phyloP scores from a whole-genome alignment of 2,888 invertebrate species.

The Ferdinandea cuprea region DNA sequence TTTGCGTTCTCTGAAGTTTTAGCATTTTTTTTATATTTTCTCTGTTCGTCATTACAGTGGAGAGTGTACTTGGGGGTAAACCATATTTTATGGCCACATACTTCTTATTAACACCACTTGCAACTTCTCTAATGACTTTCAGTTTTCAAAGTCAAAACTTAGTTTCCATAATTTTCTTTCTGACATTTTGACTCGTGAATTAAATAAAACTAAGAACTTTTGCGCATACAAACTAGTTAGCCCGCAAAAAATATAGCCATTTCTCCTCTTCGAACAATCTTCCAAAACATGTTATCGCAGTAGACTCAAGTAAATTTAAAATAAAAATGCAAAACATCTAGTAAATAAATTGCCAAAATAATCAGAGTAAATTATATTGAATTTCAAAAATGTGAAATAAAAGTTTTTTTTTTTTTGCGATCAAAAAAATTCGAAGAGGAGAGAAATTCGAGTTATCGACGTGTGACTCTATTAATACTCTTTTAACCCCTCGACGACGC shows the following conservation, averaged over 20 bases:
- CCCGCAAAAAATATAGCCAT: not conserved
- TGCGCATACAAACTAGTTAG: not conserved
- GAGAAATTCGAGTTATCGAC: slow-evolving; percentile 1
- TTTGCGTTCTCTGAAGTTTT: not conserved
- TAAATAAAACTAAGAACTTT: not conserved
- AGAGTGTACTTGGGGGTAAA: slow-evolving; percentile 11
- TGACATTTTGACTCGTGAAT: not conserved
- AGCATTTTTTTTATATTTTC: not conserved
- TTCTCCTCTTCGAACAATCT: not conserved
- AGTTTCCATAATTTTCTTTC: not conserved
- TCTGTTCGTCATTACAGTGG: not conserved
- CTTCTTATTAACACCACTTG: not conserved
- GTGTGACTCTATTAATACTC: no score
- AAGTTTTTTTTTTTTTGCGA: not conserved
- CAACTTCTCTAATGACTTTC: not conserved
- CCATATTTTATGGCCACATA: slow-evolving; percentile 18
- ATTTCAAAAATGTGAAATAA: not conserved
- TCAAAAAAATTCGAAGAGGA: not conserved
- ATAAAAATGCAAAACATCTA: not conserved
- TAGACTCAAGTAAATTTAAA: not conserved
- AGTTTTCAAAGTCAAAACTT: not conserved
- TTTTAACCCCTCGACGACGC: no score
- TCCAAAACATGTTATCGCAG: not conserved
- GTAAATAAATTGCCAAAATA: not conserved
- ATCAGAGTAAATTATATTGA: not conserved